Base-by-base conservation (phyloP, 2,113 vertebrate genomes). In the Stercorarius parasiticus region DNA sequence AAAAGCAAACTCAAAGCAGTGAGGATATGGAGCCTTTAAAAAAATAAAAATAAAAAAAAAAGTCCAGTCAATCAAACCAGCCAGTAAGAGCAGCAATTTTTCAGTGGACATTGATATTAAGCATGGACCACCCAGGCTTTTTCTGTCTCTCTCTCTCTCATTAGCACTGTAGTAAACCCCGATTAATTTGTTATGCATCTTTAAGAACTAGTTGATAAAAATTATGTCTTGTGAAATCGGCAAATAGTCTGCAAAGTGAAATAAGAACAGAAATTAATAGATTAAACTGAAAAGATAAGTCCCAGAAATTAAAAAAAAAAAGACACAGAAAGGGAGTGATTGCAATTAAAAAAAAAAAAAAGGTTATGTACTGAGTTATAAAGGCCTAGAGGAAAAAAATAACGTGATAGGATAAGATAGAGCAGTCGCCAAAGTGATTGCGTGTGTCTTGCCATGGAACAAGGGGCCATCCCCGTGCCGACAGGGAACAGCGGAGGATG, bases 131-230 rank as follows among this genome's bases (percentile, higher is more conserved):
- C 97, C 97, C 96, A 92, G 97, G 98, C 97, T 95, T 96, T 98
- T 96, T 97, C 98, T 98, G 97, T 95, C 70, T 91, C 49, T 83
- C 69, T 89, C 93, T 96, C 97, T 98, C 98, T 98, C 98, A 98
- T 99, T 98, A 99, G 98, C 94, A 98, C 97, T 98, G 98, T 89
- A 98, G 98, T 99, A 99, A 99, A 98, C 98, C 99, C 98, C 97
- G 97, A 98, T 97, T 98, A 98, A 98, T 98, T 98, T 98, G 98
- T 98, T 98, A 98, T 98, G 98, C 98, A 98, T 99, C 98, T 99
- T 99, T 99, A 99, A 99, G 98, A 98, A 97, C 97, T 98, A 98
- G 98, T 98, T 98, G 98, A 98, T 98, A 98, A 98, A 98, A 98
- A 98, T 98, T 98, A 98, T 98, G 98, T 98, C 97, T 98, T 98